Percentiles rank a stretch among this genome's conserved stretches.
Evolutionary conservation across 2,888 invertebrate species (phyloP).

Genomic region (Apoda limacodes): DNA sequence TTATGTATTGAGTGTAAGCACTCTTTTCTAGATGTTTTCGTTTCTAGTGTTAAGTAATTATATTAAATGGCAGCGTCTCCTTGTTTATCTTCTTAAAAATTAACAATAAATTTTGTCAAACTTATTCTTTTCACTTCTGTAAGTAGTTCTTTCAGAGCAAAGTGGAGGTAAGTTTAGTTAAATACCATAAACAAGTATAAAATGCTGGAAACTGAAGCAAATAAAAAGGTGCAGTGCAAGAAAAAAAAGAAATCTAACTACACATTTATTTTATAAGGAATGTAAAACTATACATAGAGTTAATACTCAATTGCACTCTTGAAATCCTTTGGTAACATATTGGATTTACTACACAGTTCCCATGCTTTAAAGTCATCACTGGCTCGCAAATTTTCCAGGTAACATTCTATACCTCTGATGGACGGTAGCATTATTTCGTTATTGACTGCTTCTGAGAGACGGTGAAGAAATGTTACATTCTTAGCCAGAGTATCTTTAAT

Average conservation of each 20-base stretch:
- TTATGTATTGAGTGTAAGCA: no score
- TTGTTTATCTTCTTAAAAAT: no score
- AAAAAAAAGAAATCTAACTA: constrained; percentile 24
- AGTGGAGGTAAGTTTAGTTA: no score
- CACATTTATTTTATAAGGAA: constrained; percentile 36
- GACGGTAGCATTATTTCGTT: constrained; percentile 58
- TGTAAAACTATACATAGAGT: constrained; percentile 27
- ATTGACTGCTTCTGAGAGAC: constrained; percentile 52
- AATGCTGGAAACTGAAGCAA: no score
- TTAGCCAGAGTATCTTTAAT: constrained; percentile 55
- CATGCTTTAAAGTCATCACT: constrained; percentile 62
- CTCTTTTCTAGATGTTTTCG: no score
- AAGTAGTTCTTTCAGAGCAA: no score
- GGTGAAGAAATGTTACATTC: constrained; percentile 54
- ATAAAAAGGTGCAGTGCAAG: constrained; percentile 13
- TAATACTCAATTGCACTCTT: constrained; percentile 60
- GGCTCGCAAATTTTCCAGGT: constrained; percentile 48
- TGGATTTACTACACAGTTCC: constrained; percentile 53
- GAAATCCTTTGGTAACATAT: constrained; percentile 56
- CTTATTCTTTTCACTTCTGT: no score
- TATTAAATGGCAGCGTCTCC: no score
- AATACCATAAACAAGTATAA: background rate
- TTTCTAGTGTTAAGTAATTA: no score
- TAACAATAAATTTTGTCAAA: no score
- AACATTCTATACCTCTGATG: constrained; percentile 54